A percentile compares a stretch with the other conserved stretches of the same genome.
These are phyloP conservation scores for Corythucha ciliata DNA, from an alignment of 2,888 invertebrate genomes.

Conservation along the genomic window DNA sequence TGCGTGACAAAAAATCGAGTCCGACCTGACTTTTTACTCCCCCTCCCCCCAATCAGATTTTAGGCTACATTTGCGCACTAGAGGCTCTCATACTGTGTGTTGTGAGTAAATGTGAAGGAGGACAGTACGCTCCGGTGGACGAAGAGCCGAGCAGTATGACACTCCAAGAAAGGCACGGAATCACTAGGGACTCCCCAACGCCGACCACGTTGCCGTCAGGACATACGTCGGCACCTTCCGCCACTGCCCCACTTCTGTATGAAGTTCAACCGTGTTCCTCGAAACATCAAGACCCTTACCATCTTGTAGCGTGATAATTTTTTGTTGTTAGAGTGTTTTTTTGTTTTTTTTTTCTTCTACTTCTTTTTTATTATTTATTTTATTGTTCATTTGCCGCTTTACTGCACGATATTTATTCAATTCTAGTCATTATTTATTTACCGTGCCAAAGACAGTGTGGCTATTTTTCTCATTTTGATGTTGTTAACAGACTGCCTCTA, in stretches of 20 bases:
- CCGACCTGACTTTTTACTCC: not conserved
- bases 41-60: constrained; percentile 42
- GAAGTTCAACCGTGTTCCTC: constrained; percentile 46
- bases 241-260: constrained; percentile 40
- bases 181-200: constrained; percentile 41
- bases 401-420: no score
- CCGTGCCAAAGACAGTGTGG: no score
- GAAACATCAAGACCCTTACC: constrained; percentile 32
- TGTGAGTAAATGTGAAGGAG: constrained; percentile 48
- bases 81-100: constrained; percentile 51
- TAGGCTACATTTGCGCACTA: constrained; percentile 53
- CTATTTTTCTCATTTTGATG: no score
- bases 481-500: no score
- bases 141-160: constrained; percentile 53
- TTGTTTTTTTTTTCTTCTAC: no score
- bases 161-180: constrained; percentile 45
- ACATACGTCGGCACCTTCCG: constrained; percentile 43
- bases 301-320: constrained; percentile 31
- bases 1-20: no score
- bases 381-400: no score
- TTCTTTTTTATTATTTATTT: no score
- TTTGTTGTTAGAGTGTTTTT: no score
- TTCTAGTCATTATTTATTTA: no score
- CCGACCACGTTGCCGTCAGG: constrained; percentile 37
- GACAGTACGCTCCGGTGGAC: constrained; percentile 52